Conservation (phyloP, 92 coral and sea anemone genomes). For the Paramuricea clavata region DNA sequence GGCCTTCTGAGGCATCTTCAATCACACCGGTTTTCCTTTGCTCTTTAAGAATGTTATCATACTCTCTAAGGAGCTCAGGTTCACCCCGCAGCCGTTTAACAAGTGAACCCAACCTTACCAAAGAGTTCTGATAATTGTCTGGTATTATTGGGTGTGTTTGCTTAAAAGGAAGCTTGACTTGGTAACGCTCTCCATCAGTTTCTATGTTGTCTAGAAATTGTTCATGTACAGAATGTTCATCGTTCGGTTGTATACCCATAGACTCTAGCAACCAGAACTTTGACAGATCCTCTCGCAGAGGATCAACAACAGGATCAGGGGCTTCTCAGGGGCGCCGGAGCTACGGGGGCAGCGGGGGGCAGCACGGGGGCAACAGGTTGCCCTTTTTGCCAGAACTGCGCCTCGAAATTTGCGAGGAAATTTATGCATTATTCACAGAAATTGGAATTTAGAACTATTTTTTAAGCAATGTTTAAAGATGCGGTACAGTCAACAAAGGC, state of each 20-base stretch:
- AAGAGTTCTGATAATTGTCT: slow-evolving; percentile 15
- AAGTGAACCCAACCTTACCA: too few species aligned
- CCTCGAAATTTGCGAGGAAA: too few species aligned
- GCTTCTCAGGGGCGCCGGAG: too few species aligned
- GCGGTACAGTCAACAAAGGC: too few species aligned
- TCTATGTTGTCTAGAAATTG: slow-evolving; percentile 20
- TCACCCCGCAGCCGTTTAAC: slow-evolving; percentile 3
- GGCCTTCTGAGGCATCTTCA: background rate
- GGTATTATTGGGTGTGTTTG: slow-evolving; percentile 45
- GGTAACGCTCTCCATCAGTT: slow-evolving; percentile 16
- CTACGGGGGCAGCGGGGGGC: too few species aligned
- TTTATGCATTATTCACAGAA: too few species aligned
- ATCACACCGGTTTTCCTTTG: slow-evolving; percentile 45
- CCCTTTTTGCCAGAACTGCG: too few species aligned
- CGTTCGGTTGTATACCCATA: slow-evolving; percentile 27
- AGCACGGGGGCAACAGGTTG: too few species aligned
- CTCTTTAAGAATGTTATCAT: slow-evolving; percentile 48
- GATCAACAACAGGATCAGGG: background rate
- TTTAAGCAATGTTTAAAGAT: too few species aligned
- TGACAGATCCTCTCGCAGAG: slow-evolving; percentile 6
- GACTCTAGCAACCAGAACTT: slow-evolving; percentile 28
- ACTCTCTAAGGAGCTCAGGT: slow-evolving; percentile 20
- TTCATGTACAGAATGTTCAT: background rate
- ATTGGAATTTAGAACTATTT: too few species aligned
- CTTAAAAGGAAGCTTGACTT: slow-evolving; percentile 46